These are phyloP conservation scores for Chalcosyrphus nemorum DNA, from an alignment of 2,888 invertebrate species.

Conservation along the genomic window DNA sequence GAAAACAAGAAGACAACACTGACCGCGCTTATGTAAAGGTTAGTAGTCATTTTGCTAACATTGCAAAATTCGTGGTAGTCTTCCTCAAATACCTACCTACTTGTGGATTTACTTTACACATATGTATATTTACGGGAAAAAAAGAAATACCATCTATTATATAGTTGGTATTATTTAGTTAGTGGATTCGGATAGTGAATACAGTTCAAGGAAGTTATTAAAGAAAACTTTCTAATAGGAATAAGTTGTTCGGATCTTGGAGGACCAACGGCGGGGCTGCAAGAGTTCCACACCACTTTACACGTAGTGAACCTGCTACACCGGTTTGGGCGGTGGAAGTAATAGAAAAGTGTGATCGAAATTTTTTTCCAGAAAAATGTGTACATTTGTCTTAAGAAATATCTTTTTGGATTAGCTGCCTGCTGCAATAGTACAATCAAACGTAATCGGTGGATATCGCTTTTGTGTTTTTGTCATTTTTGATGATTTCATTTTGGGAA, in stretches of 20 bases:
- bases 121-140: neutral
- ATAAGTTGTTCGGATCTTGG: slow-evolving; percentile 36
- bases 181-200: slow-evolving; percentile 13
- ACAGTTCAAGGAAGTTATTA: slow-evolving; percentile 40
- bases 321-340: slow-evolving; percentile 78
- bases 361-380: slow-evolving; percentile 63
- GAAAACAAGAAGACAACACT: neutral
- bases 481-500: slow-evolving; percentile 28
- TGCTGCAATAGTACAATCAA: slow-evolving; percentile 4
- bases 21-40: slow-evolving; percentile 34
- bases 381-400: slow-evolving; percentile 38
- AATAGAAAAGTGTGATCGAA: slow-evolving; percentile 70
- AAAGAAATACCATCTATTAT: neutral
- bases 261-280: slow-evolving; percentile 44
- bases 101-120: too few species aligned
- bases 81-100: neutral
- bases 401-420: slow-evolving; percentile 22
- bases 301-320: slow-evolving; percentile 78
- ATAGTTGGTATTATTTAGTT: slow-evolving; percentile 11
- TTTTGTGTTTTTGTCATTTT: slow-evolving; percentile 18
- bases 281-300: slow-evolving; percentile 63
- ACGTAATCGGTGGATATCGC: slow-evolving; percentile 15
- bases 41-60: slow-evolving; percentile 10
- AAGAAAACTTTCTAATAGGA: slow-evolving; percentile 68
- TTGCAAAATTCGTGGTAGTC: slow-evolving; percentile 28